Percentiles rank a stretch among this genome's conserved stretches.
phyloP scores from a whole-genome alignment of 2,113 vertebrate genomes.

The Solea solea region DNA sequence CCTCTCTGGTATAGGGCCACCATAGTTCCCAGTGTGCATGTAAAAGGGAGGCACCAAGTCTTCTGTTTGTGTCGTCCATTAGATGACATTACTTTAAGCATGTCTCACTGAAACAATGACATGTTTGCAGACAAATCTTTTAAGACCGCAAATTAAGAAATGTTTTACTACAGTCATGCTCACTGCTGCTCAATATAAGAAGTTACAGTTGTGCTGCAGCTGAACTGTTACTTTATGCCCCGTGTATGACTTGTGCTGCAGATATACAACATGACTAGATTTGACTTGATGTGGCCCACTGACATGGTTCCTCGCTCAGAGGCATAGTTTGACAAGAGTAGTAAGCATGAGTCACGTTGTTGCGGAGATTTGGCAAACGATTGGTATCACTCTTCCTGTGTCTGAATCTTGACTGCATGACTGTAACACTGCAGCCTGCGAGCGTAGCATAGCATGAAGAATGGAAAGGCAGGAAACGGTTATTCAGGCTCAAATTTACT shows the following conservation, averaged over 20 bases:
- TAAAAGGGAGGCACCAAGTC: no score
- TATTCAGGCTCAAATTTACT: no score
- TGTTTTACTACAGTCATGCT: slow-evolving; percentile 4
- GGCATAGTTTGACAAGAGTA: not conserved
- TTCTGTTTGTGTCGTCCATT: no score
- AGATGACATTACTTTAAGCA: no score
- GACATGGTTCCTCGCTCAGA: not conserved
- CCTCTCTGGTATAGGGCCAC: no score
- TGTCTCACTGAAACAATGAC: no score
- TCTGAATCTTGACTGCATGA: not conserved
- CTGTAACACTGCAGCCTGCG: not conserved
- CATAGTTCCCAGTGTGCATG: no score
- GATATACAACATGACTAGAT: not conserved
- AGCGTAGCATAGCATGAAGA: slow-evolving; percentile 2
- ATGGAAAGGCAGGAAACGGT: not conserved
- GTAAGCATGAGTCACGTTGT: not conserved
- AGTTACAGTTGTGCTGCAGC: not conserved
- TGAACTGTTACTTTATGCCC: not conserved
- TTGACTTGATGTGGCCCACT: not conserved
- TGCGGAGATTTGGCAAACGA: not conserved
- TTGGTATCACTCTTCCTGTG: not conserved
- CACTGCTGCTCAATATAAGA: no score
- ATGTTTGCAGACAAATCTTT: not conserved
- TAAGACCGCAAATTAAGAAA: not conserved
- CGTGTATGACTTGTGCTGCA: not conserved